Evolutionary conservation across 2,113 vertebrate species (phyloP).

Genomic region (Cebus imitator): DNA sequence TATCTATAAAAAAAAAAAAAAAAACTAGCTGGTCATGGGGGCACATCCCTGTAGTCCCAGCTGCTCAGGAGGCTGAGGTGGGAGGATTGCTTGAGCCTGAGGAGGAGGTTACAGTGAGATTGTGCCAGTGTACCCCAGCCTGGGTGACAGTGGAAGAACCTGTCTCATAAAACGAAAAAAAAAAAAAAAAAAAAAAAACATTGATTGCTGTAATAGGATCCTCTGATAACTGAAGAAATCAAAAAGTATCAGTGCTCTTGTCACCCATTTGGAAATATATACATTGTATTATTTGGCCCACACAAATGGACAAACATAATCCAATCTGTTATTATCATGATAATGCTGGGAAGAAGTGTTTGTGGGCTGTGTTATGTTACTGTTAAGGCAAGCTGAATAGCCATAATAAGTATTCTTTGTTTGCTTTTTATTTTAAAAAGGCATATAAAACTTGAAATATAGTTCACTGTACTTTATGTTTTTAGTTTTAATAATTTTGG

Average conservation of each 20-base stretch:
- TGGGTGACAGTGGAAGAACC: too few relatives aligned
- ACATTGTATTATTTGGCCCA: neutral
- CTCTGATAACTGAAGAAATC: neutral
- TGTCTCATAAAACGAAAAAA: too few relatives aligned
- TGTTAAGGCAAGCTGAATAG: constrained; percentile 33
- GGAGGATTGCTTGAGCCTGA: too few relatives aligned
- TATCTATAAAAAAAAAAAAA: too few relatives aligned
- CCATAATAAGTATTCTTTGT: constrained; percentile 37
- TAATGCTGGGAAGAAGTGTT: neutral
- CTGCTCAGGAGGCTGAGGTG: too few relatives aligned
- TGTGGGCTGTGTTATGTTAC: neutral
- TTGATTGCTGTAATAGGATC: neutral
- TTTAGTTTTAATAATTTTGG: constrained; percentile 46
- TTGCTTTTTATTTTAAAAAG: neutral
- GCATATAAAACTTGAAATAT: constrained; percentile 23
- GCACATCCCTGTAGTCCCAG: too few relatives aligned
- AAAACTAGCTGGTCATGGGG: too few relatives aligned
- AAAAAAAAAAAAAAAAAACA: too few relatives aligned
- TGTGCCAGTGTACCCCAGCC: too few relatives aligned
- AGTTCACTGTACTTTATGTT: neutral
- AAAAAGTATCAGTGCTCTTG: neutral
- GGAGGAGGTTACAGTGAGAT: too few relatives aligned
- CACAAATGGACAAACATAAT: neutral
- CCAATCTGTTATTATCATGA: neutral
- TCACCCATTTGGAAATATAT: constrained; percentile 14